Evolutionary conservation across 1,140 invertebrate genomes (phyloP).

Genomic region (Helicorthomorpha holstii): DNA sequence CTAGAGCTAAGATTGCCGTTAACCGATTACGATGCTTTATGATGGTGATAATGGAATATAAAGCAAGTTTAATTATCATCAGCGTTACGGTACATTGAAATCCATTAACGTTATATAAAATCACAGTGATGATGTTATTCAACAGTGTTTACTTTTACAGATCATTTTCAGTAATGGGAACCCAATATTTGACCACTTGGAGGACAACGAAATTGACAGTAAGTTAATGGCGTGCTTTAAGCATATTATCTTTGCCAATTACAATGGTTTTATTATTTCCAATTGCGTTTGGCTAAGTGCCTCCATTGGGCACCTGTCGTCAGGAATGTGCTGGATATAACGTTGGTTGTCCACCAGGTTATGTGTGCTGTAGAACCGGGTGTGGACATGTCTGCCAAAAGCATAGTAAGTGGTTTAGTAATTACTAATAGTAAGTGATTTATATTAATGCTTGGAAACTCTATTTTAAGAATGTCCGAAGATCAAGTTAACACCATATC

Average conservation of each 20-base stretch:
- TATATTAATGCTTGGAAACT: neutral
- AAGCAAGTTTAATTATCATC: no score
- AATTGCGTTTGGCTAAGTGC: no score
- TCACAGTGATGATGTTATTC: no score
- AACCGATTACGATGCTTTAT: no score
- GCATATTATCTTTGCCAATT: neutral
- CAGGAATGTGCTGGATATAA: constrained; percentile 7
- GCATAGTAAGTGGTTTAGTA: neutral
- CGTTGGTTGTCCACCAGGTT: constrained; percentile 4
- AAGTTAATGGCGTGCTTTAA: neutral
- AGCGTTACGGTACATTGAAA: no score
- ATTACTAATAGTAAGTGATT: neutral
- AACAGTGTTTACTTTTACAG: no score
- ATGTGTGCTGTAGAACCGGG: constrained; percentile 4
- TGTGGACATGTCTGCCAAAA: constrained; percentile 6
- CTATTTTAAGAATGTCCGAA: neutral
- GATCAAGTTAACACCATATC: constrained; percentile 7
- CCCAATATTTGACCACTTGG: neutral
- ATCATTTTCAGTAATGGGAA: neutral
- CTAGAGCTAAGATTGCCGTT: no score
- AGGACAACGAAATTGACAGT: neutral
- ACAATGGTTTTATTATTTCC: no score
- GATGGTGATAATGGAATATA: no score
- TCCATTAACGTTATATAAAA: no score
- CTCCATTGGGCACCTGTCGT: constrained; percentile 6